phyloP scores from a whole-genome alignment of 2,113 vertebrate genomes.

The Elaphurus davidianus region DNA sequence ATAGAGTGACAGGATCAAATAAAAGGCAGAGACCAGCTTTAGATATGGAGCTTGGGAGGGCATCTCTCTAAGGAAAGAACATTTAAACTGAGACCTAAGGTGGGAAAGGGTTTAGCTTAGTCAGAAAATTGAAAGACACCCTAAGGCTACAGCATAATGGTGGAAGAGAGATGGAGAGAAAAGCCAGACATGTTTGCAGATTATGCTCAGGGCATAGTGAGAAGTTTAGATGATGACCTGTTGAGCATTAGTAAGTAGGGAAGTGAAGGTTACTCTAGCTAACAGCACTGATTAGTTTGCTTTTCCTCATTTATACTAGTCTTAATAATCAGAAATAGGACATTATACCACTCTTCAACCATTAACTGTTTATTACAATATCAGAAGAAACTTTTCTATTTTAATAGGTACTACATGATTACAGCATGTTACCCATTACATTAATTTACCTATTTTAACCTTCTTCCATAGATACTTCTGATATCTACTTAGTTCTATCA shows the following conservation, averaged over 20 bases:
- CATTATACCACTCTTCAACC: conserved; percentile 15
- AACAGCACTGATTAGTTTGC: neutral
- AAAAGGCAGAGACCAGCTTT: neutral
- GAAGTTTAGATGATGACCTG: neutral
- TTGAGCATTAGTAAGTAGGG: neutral
- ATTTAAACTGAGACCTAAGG: neutral
- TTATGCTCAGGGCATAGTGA: neutral
- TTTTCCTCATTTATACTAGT: neutral
- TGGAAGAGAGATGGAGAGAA: neutral
- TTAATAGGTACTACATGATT: neutral
- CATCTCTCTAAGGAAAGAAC: neutral
- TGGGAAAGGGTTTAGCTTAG: neutral
- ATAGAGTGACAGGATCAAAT: neutral
- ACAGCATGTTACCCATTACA: neutral
- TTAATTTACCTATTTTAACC: neutral
- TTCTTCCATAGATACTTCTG: neutral
- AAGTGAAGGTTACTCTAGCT: neutral
- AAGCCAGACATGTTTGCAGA: neutral
- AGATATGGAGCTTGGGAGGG: neutral
- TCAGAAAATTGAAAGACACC: neutral
- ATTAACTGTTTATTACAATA: neutral
- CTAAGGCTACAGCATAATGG: neutral
- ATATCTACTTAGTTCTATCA: conserved; percentile 35
- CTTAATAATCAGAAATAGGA: conserved; percentile 20
- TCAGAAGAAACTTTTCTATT: conserved; percentile 2